phyloP scores from a whole-genome alignment of 2,113 vertebrate genomes.

The Coturnix japonica region DNA sequence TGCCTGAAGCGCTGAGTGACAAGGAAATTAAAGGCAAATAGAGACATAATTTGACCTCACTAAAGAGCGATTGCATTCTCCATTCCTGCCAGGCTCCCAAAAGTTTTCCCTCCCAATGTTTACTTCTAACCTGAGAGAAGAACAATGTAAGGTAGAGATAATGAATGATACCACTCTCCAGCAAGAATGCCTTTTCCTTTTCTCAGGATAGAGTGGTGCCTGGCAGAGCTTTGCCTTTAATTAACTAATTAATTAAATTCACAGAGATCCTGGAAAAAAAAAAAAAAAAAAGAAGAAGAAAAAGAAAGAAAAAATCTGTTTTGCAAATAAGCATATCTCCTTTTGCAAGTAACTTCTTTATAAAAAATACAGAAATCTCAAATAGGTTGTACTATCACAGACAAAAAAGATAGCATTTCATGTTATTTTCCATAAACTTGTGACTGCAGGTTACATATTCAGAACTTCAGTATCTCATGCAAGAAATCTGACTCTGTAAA shows the following conservation, averaged over 20 bases:
- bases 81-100: too few relatives aligned
- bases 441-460: background rate
- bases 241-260: background rate
- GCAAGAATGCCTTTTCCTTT: background rate
- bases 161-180: background rate
- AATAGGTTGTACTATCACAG: background rate
- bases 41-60: background rate
- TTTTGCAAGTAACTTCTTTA: background rate
- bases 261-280: background rate
- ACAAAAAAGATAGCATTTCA: background rate
- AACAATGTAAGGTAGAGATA: background rate
- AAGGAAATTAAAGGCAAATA: background rate
- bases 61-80: background rate
- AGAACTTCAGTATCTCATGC: background rate
- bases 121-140: too few relatives aligned
- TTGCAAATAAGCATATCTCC: background rate
- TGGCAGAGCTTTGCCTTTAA: background rate
- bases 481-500: background rate
- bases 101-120: too few relatives aligned
- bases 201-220: background rate
- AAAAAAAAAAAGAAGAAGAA: too few relatives aligned
- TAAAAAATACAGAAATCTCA: background rate
- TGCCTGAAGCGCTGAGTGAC: background rate
- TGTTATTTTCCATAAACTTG: background rate
- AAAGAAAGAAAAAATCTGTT: too few relatives aligned